These are phyloP conservation scores for Coregonus clupeaformis DNA, from an alignment of 2,113 vertebrate species.

Conservation along the genomic window DNA sequence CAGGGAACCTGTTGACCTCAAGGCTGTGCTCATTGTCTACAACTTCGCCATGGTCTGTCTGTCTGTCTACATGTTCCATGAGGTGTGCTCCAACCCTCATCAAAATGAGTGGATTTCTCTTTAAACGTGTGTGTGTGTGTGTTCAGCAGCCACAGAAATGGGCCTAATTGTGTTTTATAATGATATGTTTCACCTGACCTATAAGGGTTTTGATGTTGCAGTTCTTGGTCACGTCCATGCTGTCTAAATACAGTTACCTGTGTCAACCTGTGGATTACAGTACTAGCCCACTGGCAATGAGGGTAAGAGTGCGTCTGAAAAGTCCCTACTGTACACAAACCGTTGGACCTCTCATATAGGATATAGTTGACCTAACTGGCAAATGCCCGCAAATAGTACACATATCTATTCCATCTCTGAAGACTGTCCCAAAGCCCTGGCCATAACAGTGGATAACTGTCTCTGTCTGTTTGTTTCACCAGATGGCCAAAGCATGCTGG, in stretches of 20 bases:
- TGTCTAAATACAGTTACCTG: slow-evolving; percentile 73
- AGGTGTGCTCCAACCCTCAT: slow-evolving; percentile 59
- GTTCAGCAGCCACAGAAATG: neutral
- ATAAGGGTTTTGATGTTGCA: slow-evolving; percentile 31
- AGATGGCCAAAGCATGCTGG: slow-evolving; percentile 85
- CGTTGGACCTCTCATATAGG: neutral
- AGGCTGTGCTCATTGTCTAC: slow-evolving; percentile 60
- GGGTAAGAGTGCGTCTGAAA: slow-evolving; percentile 52
- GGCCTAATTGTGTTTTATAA: neutral
- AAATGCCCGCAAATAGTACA: neutral
- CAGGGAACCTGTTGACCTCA: slow-evolving; percentile 59
- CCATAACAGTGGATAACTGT: neutral
- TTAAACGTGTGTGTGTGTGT: neutral
- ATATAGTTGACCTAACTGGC: neutral
- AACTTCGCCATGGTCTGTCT: slow-evolving; percentile 69
- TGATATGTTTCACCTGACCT: neutral
- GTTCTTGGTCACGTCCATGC: slow-evolving; percentile 75
- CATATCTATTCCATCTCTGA: neutral
- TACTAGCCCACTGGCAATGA: slow-evolving; percentile 63
- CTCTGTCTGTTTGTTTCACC: neutral
- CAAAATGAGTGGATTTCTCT: neutral
- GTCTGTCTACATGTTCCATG: slow-evolving; percentile 72
- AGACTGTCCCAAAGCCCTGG: neutral
- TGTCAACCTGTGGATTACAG: slow-evolving; percentile 78
- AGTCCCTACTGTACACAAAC: neutral